Evolutionary conservation across 2,888 invertebrate genomes (phyloP).

Genomic region (Clunio marinus): DNA sequence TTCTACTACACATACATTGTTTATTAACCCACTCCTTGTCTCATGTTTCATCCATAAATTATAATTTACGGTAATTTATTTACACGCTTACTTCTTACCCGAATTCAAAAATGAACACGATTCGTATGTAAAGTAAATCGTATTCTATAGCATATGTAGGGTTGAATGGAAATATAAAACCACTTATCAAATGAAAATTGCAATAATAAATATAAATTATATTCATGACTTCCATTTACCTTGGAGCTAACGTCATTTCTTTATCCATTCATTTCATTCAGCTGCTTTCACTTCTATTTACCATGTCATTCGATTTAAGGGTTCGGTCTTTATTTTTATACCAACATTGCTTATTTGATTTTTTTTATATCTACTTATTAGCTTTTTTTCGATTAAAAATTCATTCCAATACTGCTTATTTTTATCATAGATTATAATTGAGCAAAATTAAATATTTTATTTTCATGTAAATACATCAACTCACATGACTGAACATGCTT

Average conservation of each 20-base stretch:
- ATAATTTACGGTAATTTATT: slow-evolving; percentile 18
- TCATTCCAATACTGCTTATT: too few species aligned
- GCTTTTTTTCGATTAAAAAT: too few species aligned
- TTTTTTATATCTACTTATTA: too few species aligned
- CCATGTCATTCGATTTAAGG: neutral
- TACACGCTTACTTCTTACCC: slow-evolving; percentile 6
- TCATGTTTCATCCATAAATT: slow-evolving; percentile 21
- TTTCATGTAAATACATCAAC: neutral
- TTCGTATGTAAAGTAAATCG: neutral
- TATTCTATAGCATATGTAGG: neutral
- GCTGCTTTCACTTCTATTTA: too few species aligned
- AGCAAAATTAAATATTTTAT: too few species aligned
- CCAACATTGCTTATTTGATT: too few species aligned
- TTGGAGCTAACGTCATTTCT: too few species aligned
- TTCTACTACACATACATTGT: neutral
- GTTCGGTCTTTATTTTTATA: neutral
- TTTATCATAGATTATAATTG: too few species aligned
- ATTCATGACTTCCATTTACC: neutral
- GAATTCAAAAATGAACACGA: neutral
- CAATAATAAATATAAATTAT: slow-evolving; percentile 26
- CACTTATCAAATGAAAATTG: slow-evolving; percentile 25
- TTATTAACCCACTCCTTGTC: neutral
- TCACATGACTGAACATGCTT: too few species aligned
- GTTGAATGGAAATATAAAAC: neutral
- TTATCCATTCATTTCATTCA: neutral